A percentile compares a stretch with the other conserved stretches of the same genome.
phyloP scores from a whole-genome alignment of 2,888 invertebrate genomes.

The Ormyrus pomaceus region DNA sequence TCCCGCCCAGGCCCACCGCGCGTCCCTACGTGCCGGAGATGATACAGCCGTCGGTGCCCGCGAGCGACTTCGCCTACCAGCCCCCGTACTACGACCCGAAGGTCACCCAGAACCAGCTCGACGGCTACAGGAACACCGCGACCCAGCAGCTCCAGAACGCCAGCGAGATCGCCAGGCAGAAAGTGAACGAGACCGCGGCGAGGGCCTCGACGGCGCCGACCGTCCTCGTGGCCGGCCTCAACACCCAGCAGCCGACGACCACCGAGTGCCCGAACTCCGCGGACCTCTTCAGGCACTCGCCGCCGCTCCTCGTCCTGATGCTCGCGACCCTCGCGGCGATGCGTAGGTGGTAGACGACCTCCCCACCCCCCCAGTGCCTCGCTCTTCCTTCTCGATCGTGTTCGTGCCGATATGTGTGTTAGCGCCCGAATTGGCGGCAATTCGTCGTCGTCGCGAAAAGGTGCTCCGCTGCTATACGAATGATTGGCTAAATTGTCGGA shows the following conservation, averaged over 20 bases:
- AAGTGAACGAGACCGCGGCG: slow-evolving; percentile 7
- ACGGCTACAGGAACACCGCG: slow-evolving; percentile 60
- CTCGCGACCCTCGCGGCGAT: neutral
- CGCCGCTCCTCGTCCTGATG: neutral
- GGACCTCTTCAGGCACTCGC: neutral
- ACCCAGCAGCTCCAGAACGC: slow-evolving; percentile 9
- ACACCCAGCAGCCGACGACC: slow-evolving; percentile 6
- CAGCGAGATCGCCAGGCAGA: slow-evolving; percentile 25
- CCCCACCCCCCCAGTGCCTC: neutral
- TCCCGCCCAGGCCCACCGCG: neutral
- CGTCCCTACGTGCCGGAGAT: slow-evolving; percentile 40
- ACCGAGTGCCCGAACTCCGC: slow-evolving; percentile 42
- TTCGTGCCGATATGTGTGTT: neutral
- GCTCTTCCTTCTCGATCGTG: neutral
- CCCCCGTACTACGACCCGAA: slow-evolving; percentile 57
- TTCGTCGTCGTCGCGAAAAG: too few species aligned
- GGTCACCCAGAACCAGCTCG: slow-evolving; percentile 58
- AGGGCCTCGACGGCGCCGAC: too few species aligned
- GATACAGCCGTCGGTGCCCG: slow-evolving; percentile 53
- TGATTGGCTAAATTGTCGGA: too few species aligned
- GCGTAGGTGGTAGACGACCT: neutral
- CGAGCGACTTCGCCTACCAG: slow-evolving; percentile 54
- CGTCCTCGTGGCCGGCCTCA: neutral
- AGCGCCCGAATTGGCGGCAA: too few species aligned
- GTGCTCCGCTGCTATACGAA: too few species aligned